phyloP scores from a whole-genome alignment of 2,797 vertebrate genomes.

The Vespertilio murinus region DNA sequence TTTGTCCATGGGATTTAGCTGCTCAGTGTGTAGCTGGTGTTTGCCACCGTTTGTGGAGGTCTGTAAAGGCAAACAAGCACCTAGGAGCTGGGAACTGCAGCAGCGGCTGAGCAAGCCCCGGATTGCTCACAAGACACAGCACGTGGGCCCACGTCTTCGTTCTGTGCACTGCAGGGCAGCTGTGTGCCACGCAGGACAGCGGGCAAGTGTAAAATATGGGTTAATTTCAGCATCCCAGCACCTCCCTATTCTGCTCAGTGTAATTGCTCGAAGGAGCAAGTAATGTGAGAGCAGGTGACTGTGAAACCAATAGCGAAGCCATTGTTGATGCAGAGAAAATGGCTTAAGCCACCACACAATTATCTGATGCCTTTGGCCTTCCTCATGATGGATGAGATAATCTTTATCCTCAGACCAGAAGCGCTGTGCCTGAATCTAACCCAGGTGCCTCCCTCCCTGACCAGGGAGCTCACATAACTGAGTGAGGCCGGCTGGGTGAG shows the following conservation, averaged over 20 bases:
- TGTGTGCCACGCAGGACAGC: not conserved
- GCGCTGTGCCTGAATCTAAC: not conserved
- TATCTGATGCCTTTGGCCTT: not conserved
- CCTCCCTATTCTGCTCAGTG: not conserved
- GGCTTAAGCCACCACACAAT: rapidly evolving
- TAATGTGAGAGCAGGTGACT: not conserved
- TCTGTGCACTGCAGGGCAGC: not conserved
- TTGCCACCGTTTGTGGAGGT: not conserved
- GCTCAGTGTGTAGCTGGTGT: not conserved
- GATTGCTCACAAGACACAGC: not conserved
- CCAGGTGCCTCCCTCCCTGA: not conserved
- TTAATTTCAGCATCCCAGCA: not conserved
- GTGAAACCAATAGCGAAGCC: not conserved
- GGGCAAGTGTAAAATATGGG: not conserved
- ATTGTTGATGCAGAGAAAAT: not conserved
- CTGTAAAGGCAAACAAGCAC: not conserved
- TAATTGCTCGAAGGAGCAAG: not conserved
- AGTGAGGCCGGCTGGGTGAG: rapidly evolving
- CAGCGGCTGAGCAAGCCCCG: rapidly evolving
- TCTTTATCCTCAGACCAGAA: not conserved
- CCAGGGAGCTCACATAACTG: rapidly evolving
- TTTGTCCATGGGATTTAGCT: not conserved
- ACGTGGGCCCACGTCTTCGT: not conserved
- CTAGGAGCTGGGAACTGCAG: rapidly evolving
- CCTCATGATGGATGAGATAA: not conserved